Percentiles rank a stretch among this genome's conserved stretches.
Evolutionary conservation across 2,888 invertebrate genomes (phyloP).

Genomic region (Zootermopsis nevadensis): DNA sequence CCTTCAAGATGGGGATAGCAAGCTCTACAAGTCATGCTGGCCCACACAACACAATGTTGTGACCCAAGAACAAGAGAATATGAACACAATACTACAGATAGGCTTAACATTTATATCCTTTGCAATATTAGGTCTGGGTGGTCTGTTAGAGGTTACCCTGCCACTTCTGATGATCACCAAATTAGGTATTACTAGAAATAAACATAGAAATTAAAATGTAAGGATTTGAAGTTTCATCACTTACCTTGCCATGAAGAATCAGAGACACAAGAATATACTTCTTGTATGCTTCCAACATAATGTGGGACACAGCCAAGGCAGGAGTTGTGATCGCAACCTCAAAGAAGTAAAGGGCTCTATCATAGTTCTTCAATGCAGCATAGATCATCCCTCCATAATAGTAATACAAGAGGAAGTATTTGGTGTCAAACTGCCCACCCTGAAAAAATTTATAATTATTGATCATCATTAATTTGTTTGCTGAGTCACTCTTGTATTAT

Average conservation of each 20-base stretch:
- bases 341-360: conserved; percentile 93
- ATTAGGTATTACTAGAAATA: background rate
- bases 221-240: background rate
- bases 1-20: too few species aligned
- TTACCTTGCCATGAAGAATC: conserved; percentile 90
- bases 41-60: too few species aligned
- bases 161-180: too few species aligned
- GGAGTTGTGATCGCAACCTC: conserved; percentile 97
- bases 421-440: conserved; percentile 85
- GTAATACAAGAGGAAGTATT: conserved; percentile 92
- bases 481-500: too few species aligned
- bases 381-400: conserved; percentile 99
- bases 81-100: too few species aligned
- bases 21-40: too few species aligned
- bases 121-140: too few species aligned
- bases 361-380: conserved; percentile 91
- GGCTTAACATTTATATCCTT: too few species aligned
- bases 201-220: background rate
- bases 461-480: background rate
- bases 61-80: too few species aligned
- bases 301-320: conserved; percentile 92
- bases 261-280: conserved; percentile 94
- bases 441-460: conserved; percentile 61
- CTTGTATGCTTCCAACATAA: conserved; percentile 97
- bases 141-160: too few species aligned